phyloP scores from a whole-genome alignment of 2,888 invertebrate genomes.

The Catocala sponsa region DNA sequence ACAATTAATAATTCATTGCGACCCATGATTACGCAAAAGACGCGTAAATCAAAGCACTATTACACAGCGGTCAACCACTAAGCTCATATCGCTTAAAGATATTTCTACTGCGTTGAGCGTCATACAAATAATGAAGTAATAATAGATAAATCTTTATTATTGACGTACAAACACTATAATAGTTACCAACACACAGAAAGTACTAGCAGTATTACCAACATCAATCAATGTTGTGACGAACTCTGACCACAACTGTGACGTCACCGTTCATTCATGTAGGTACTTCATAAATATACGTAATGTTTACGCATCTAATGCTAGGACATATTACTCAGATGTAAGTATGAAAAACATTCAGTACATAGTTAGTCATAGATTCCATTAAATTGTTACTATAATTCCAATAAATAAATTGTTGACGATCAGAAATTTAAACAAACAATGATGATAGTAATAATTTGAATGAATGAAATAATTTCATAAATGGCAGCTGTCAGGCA shows the following conservation, averaged over 20 bases:
- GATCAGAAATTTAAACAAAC: constrained; percentile 7
- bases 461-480: not conserved
- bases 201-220: not conserved
- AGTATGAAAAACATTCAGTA: constrained; percentile 35
- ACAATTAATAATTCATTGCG: no score
- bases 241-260: constrained; percentile 11
- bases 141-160: not conserved
- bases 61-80: no score
- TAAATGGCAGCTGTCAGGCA: constrained; percentile 5
- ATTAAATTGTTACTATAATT: constrained; percentile 30
- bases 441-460: constrained; percentile 3
- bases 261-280: constrained; percentile 5
- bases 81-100: no score
- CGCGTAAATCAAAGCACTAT: no score
- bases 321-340: constrained; percentile 24
- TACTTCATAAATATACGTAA: not conserved
- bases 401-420: constrained; percentile 31
- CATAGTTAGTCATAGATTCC: constrained; percentile 52
- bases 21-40: no score
- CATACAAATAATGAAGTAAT: no score
- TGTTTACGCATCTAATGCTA: not conserved
- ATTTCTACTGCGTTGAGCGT: no score
- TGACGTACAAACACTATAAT: not conserved
- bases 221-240: constrained; percentile 8
- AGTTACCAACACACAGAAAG: not conserved